phyloP scores from a whole-genome alignment of 1,140 invertebrate species.

The Pseudomyrmex cubaensis region DNA sequence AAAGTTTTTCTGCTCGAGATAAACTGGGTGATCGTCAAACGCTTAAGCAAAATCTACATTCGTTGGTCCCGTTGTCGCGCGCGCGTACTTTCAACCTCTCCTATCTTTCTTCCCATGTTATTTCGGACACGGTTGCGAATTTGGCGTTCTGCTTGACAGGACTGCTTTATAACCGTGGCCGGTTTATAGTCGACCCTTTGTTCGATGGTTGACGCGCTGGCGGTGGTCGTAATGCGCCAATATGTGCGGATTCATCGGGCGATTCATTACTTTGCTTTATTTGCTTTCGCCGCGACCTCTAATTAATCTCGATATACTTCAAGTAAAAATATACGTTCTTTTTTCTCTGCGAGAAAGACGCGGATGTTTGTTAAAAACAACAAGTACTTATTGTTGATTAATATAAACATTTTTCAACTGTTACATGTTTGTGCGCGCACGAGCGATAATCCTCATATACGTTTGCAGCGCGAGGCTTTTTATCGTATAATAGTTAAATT shows the following conservation, averaged over 20 bases:
- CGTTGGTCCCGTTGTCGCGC: background rate
- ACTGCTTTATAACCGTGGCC: slow-evolving; percentile 50
- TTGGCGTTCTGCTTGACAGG: slow-evolving; percentile 55
- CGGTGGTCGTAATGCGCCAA: slow-evolving; percentile 48
- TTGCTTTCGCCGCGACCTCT: slow-evolving; percentile 8
- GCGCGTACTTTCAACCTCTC: slow-evolving; percentile 7
- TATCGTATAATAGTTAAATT: background rate
- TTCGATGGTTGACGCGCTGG: slow-evolving; percentile 56
- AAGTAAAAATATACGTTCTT: background rate
- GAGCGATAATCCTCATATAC: background rate
- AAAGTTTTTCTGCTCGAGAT: background rate
- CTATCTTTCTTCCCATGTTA: slow-evolving; percentile 19
- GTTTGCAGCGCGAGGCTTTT: background rate
- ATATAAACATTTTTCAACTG: too few relatives aligned
- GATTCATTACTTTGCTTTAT: slow-evolving; percentile 29
- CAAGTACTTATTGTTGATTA: background rate
- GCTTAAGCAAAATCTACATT: slow-evolving; percentile 13
- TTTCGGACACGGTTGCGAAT: slow-evolving; percentile 58
- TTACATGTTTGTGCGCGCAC: too few relatives aligned
- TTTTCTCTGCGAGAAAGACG: background rate
- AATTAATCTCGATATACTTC: slow-evolving; percentile 34
- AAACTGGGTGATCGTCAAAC: background rate
- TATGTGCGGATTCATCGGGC: slow-evolving; percentile 15
- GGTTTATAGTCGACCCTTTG: slow-evolving; percentile 68
- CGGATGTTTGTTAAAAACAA: background rate